Conservation (phyloP, 2,888 invertebrate species). For the Mythimna pallens region DNA sequence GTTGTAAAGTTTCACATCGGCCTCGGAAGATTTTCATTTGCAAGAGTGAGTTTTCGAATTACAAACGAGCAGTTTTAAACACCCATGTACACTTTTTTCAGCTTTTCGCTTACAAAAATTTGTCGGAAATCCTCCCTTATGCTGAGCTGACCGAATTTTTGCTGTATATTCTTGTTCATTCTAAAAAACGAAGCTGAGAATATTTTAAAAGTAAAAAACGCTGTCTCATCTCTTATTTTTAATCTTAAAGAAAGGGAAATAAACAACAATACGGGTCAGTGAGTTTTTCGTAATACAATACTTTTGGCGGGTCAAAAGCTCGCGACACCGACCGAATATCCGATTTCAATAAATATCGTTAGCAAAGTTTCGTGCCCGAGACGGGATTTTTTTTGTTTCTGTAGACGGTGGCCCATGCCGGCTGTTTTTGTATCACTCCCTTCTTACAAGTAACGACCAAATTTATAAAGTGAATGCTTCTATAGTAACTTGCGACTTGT, state of each 20-base stretch:
- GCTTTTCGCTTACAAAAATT: conserved; percentile 31
- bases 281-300: conserved; percentile 62
- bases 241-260: conserved; percentile 52
- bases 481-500: not conserved
- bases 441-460: not conserved
- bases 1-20: conserved; percentile 82
- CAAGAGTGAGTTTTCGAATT: conserved; percentile 80
- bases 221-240: conserved; percentile 40
- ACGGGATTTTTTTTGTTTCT: conserved; percentile 29
- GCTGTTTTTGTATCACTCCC: not conserved
- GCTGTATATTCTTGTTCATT: conserved; percentile 21
- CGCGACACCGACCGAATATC: conserved; percentile 55
- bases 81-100: conserved; percentile 39
- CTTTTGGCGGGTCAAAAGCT: conserved; percentile 60
- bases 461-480: not conserved
- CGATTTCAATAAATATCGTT: conserved; percentile 65
- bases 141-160: conserved; percentile 13
- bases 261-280: conserved; percentile 57
- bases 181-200: conserved; percentile 1
- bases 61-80: conserved; percentile 72
- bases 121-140: conserved; percentile 16
- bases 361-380: conserved; percentile 49
- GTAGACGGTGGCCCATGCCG: conserved; percentile 1
- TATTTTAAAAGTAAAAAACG: conserved; percentile 38
- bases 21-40: conserved; percentile 80